Evolutionary conservation across 23 tunicate genomes (phyloP), one percentile per base, ranked within the genome.

Genomic region (Styela clava): DNA sequence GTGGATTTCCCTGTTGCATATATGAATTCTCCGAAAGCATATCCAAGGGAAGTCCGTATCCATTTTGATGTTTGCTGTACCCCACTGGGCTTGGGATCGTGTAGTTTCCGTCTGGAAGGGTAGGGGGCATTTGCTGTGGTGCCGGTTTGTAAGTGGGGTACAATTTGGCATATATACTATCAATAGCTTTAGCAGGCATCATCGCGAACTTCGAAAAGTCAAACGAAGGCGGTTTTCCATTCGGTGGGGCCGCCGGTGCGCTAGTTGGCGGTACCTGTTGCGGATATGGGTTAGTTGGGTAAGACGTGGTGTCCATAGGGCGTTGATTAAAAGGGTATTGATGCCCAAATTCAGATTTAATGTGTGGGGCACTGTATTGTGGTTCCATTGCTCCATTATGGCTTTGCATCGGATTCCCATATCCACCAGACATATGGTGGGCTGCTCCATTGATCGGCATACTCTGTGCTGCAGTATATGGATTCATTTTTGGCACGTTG

Each of bases 91-190:
- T 71, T 31, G 77, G 77, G 16, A 71, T 71, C 5, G 37, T 34
- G 16, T 28, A 71, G 29, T 71, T 71, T 18, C 20, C 16, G 34
- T 34, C 77, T 20, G 77, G 77, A 7, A 44, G 12, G 35, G 35
- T 30, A 3, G 77, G 77, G 12, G 56, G 56, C 56, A 44, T 44
- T 12, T 44, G 56, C 24, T 36, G 33, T 0, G 81, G 64, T 12
- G 62, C 37, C 12, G 81, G 81, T 44, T 76, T 76, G 27, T 76
- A 76, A 44, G 62, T 76, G 16, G 81, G 81, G 81, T 76, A 44
- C 64, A 76, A 23, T 19, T 44, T 44, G 23, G 81, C 81, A 44
- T 76, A 76, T 7, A 76, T 76, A 31, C 65, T 76, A 44, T 76
- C 81, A 26, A 76, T 76, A 0, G 81, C 81, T 29, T 76, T 52